phyloP scores from a whole-genome alignment of 2,888 invertebrate species.

The Drosophila birchii region DNA sequence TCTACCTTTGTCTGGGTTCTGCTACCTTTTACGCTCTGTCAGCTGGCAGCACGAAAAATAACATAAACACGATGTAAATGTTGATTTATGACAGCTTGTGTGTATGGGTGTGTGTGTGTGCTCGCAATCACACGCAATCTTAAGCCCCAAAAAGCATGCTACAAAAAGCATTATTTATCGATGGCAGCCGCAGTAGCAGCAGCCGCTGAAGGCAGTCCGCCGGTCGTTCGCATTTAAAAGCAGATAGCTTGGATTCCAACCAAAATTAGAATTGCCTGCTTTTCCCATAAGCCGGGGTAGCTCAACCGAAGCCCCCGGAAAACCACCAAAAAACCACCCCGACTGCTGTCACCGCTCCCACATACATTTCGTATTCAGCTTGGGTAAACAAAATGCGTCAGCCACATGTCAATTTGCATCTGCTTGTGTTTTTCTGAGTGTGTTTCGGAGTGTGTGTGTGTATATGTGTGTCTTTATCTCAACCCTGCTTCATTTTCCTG shows the following conservation, averaged over 20 bases:
- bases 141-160: slow-evolving; percentile 47
- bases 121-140: slow-evolving; percentile 40
- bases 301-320: slow-evolving; percentile 29
- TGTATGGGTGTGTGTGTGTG: slow-evolving; percentile 3
- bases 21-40: slow-evolving; percentile 53
- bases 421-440: slow-evolving; percentile 17
- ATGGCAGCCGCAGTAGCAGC: slow-evolving; percentile 49
- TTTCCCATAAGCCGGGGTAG: slow-evolving; percentile 39
- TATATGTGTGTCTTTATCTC: slow-evolving; percentile 26
- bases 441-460: neutral
- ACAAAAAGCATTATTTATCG: slow-evolving; percentile 69
- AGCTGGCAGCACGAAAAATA: slow-evolving; percentile 40
- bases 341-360: slow-evolving; percentile 12
- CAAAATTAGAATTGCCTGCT: slow-evolving; percentile 40
- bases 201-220: neutral
- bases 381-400: slow-evolving; percentile 67
- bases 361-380: slow-evolving; percentile 68
- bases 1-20: slow-evolving; percentile 22
- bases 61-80: slow-evolving; percentile 65
- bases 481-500: neutral
- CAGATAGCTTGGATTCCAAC: slow-evolving; percentile 27
- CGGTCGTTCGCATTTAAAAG: slow-evolving; percentile 23
- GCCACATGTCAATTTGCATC: slow-evolving; percentile 62
- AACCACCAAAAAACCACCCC: slow-evolving; percentile 1
- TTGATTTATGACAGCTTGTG: slow-evolving; percentile 64